These are phyloP conservation scores for Dolichotis patagonum DNA, from an alignment of 2,113 vertebrate genomes.

Conservation along the genomic window DNA sequence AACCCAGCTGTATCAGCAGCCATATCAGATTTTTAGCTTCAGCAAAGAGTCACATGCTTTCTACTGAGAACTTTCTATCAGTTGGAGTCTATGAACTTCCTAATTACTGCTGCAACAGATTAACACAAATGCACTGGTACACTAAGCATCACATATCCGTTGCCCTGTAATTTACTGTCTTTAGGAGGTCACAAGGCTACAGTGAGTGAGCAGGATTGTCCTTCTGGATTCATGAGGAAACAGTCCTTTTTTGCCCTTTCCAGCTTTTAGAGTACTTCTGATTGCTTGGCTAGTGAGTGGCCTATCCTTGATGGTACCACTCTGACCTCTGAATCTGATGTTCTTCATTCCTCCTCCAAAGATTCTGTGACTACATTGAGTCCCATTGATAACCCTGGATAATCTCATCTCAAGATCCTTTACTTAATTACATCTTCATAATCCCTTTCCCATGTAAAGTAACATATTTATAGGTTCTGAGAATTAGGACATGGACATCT, in stretches of 20 bases:
- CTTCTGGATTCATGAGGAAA: not conserved
- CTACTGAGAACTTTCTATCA: constrained; percentile 9
- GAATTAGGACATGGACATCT: not conserved
- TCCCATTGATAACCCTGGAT: not conserved
- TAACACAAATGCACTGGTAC: not conserved
- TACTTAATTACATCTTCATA: not conserved
- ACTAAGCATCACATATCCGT: not conserved
- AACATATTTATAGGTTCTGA: not conserved
- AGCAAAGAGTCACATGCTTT: constrained; percentile 46
- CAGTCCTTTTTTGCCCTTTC: not conserved
- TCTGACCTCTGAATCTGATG: not conserved
- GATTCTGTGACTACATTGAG: not conserved
- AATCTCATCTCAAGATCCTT: not conserved
- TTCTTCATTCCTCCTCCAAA: not conserved
- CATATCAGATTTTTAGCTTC: not conserved
- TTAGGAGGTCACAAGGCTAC: not conserved
- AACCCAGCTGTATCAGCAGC: not conserved
- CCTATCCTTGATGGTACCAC: not conserved
- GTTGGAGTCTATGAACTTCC: not conserved
- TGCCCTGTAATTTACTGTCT: not conserved
- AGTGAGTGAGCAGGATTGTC: not conserved
- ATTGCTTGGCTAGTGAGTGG: not conserved
- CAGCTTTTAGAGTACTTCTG: not conserved
- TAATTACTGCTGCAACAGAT: not conserved
- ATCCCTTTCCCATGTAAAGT: not conserved